Evolutionary conservation across 2,888 invertebrate species (phyloP), one percentile per base, ranked within the genome.

Genomic region (Mongoloraphidia duomilia): DNA sequence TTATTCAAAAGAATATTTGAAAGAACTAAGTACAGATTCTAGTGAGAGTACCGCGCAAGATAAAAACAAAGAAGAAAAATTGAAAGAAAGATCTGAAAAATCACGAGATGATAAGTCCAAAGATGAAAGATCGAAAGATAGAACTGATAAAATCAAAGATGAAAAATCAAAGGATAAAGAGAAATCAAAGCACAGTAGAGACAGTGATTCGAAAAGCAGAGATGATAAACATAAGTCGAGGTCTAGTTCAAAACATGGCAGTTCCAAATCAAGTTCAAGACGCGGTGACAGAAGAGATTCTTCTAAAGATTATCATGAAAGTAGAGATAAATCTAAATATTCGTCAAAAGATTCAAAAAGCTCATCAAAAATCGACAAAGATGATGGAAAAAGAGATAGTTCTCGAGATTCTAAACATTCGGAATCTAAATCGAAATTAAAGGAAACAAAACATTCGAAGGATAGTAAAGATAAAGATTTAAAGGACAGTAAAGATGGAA

Each of bases 141-240:
- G 50, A 12, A 61, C 61, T n/a, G 46, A 47, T 13, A 60, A 61
- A 58, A 54, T 52, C 49, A 12, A 44, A 26, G 65, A 60, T 52
- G 64, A 64, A 26, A 61, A 62, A 41, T 13, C 9, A n/a, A 41
- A 34, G 26, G 41, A 46, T 26, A 64, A 60, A 47, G 63, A 65
- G 41, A 71, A 65, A 57, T 71, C 65, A 50, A 73, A 71, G 58
- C 58, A 61, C 51, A 70, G 71, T 38, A 68, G 55, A 52, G 61
- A 63, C 51, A 55, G 50, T 12, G 61, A 61, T n/a, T 47, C 46
- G 34, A 60, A 61, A 58, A 54, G 53, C 49, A n/a, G 42, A 17
- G 66, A 60, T 52, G 52, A 44, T 34, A 59, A 58, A 53, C 58
- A 54, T 51, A 56, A 54, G 50, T 56, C 60, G 49, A 61, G 65